Percentiles rank a stretch among this genome's conserved stretches.
Evolutionary conservation across 1,140 invertebrate genomes (phyloP).

Genomic region (Phenacoccus solenopsis): DNA sequence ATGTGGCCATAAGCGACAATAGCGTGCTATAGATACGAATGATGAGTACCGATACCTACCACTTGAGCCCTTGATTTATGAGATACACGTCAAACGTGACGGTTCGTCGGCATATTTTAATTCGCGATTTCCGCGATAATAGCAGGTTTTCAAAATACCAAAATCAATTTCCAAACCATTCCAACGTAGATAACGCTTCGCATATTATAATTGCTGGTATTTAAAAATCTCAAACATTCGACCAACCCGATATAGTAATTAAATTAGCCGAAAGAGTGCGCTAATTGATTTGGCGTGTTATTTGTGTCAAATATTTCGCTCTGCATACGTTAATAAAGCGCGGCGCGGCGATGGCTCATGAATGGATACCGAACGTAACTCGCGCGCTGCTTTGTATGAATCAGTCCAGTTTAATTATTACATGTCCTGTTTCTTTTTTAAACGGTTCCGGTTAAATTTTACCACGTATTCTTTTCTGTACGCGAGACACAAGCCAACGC

Average conservation of each 20-base stretch:
- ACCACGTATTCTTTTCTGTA: not conserved
- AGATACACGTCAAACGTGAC: not conserved
- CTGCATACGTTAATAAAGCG: slow-evolving; percentile 2
- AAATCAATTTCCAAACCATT: no score
- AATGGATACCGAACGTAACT: not conserved
- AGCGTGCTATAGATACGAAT: no score
- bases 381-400: not conserved
- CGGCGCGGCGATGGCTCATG: not conserved
- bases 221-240: not conserved
- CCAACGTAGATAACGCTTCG: no score
- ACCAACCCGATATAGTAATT: not conserved
- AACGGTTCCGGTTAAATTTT: slow-evolving; percentile 1
- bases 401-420: slow-evolving; percentile 2
- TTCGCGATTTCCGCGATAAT: not conserved
- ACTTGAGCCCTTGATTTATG: not conserved
- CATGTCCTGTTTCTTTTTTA: slow-evolving; percentile 2
- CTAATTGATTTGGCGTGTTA: not conserved
- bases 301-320: slow-evolving; percentile 2
- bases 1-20: no score
- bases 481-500: no score
- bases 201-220: not conserved
- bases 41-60: no score
- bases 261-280: not conserved
- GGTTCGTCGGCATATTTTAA: not conserved
- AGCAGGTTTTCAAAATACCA: not conserved